phyloP scores from a whole-genome alignment of 35 echinoderm and acorn worm species.

The Holothuria glaberrima region DNA sequence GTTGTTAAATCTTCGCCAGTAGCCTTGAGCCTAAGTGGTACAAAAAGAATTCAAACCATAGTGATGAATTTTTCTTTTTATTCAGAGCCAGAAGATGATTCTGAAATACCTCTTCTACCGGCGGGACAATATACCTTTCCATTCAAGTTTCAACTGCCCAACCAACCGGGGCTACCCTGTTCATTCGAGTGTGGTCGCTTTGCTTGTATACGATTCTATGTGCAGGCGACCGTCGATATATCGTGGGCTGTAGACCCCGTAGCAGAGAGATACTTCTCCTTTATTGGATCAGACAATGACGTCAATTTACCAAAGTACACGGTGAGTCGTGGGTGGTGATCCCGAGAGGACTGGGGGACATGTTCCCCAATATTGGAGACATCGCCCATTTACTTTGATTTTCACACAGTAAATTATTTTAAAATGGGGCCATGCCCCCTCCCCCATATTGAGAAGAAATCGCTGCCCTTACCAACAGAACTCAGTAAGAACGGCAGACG shows the following conservation, averaged over 20 bases:
- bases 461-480: too few species aligned
- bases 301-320: slow-evolving; percentile 84
- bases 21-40: not conserved
- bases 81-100: slow-evolving; percentile 74
- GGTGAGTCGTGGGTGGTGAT: too few species aligned
- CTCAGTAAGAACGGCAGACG: too few species aligned
- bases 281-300: slow-evolving; percentile 79
- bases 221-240: slow-evolving; percentile 95
- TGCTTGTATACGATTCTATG: slow-evolving; percentile 83
- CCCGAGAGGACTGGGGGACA: too few species aligned
- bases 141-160: slow-evolving; percentile 82
- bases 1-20: too few species aligned
- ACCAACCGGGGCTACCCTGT: slow-evolving; percentile 70
- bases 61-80: not conserved
- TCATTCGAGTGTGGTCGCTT: slow-evolving; percentile 92
- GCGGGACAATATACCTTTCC: slow-evolving; percentile 90
- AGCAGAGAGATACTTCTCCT: slow-evolving; percentile 95
- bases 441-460: too few species aligned
- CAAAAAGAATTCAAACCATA: not conserved
- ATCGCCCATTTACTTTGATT: too few species aligned
- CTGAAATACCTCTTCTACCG: slow-evolving; percentile 88
- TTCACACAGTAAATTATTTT: too few species aligned
- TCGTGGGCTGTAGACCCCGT: slow-evolving; percentile 97
- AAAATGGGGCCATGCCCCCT: too few species aligned
- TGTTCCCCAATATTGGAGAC: too few species aligned